These are phyloP conservation scores for Paramuricea clavata DNA, from an alignment of 92 coral and sea anemone species.

Conservation along the genomic window DNA sequence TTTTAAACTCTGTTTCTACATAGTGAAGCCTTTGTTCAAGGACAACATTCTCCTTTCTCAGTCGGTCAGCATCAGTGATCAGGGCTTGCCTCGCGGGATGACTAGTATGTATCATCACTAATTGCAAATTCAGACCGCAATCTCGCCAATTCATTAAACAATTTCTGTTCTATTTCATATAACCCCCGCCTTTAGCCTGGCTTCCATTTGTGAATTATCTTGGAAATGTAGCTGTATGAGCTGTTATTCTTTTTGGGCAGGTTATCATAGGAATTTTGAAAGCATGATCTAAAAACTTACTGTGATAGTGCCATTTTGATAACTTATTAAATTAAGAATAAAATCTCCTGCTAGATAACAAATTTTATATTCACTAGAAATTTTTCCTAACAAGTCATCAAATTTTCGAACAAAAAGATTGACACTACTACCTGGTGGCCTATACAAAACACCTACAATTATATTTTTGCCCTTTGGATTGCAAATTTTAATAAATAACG, in stretches of 20 bases:
- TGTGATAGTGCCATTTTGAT: neutral
- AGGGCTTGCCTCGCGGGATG: no score
- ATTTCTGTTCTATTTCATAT: no score
- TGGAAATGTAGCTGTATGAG: no score
- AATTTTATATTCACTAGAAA: no score
- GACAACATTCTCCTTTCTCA: neutral
- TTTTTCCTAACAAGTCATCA: conserved; percentile 28
- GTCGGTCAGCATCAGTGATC: neutral
- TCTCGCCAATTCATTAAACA: no score
- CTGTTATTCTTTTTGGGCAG: no score
- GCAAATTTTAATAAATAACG: neutral
- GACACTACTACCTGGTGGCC: conserved; percentile 29
- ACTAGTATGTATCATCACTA: no score
- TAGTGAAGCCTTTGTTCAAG: neutral
- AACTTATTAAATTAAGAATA: neutral
- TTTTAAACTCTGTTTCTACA: neutral
- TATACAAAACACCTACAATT: conserved; percentile 7
- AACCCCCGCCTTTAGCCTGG: no score
- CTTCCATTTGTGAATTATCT: no score
- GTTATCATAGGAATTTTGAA: conserved; percentile 45
- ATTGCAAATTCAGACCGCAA: no score
- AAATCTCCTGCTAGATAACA: conserved; percentile 43
- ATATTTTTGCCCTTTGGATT: neutral
- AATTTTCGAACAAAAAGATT: conserved; percentile 20
- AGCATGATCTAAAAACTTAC: conserved; percentile 39